Conservation (phyloP, 2,888 invertebrate genomes). For the Philopedon plagiatum region DNA sequence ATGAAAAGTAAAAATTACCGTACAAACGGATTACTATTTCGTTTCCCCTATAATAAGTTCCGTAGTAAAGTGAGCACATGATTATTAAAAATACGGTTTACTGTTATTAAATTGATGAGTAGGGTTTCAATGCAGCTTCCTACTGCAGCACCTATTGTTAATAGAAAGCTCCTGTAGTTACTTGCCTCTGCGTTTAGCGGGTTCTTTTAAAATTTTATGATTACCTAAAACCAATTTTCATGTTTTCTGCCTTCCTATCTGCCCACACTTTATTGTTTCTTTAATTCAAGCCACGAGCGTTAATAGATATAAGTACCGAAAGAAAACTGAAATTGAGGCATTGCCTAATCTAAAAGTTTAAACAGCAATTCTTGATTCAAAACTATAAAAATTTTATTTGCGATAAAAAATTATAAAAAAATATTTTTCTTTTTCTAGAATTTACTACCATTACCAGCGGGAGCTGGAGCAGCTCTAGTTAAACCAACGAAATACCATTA, state of each 20-base stretch:
- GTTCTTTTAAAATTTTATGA: conserved; percentile 16
- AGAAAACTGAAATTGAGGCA: background rate
- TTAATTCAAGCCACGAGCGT: background rate
- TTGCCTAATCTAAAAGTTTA: no score
- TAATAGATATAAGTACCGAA: background rate
- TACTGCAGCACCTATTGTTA: conserved; percentile 37
- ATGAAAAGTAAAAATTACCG: conserved; percentile 38
- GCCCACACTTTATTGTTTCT: background rate
- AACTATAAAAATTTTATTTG: no score
- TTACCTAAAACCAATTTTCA: conserved; percentile 4
- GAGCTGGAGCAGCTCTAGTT: conserved; percentile 79
- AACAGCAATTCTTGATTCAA: no score
- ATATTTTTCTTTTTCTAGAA: conserved; percentile 72
- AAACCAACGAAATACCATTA: conserved; percentile 95
- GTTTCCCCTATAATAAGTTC: conserved; percentile 35
- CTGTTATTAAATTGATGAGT: conserved; percentile 39
- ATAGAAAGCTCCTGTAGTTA: conserved; percentile 33
- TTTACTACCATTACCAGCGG: conserved; percentile 77
- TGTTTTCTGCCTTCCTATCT: background rate
- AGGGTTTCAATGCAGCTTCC: conserved; percentile 26
- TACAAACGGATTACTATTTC: conserved; percentile 28
- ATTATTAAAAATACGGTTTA: conserved; percentile 32
- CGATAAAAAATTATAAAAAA: no score
- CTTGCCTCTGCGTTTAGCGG: conserved; percentile 19
- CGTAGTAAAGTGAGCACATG: conserved; percentile 19